These are phyloP conservation scores for Alloscopus bannaensis DNA, from an alignment of 2,888 invertebrate genomes.

Conservation along the genomic window DNA sequence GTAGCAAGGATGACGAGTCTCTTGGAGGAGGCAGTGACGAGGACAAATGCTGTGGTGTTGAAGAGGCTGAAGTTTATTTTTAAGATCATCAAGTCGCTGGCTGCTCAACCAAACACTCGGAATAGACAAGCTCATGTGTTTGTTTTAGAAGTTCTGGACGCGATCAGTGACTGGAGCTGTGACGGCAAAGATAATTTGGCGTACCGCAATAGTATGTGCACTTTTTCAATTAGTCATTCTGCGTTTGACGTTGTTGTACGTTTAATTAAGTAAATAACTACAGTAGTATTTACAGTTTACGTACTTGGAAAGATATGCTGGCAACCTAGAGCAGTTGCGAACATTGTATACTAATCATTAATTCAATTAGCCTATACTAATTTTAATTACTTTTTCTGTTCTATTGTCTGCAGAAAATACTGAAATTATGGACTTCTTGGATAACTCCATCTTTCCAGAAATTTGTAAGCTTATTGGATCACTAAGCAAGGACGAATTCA, in stretches of 20 bases:
- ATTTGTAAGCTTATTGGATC: slow-evolving; percentile 32
- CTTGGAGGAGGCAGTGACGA: background rate
- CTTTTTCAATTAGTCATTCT: no score
- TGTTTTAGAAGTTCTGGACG: slow-evolving; percentile 39
- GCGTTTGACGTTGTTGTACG: no score
- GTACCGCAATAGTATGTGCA: no score
- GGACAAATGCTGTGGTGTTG: slow-evolving; percentile 18
- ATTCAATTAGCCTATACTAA: no score
- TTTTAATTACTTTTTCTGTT: background rate
- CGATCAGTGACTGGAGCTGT: slow-evolving; percentile 45
- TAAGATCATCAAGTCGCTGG: slow-evolving; percentile 29
- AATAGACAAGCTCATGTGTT: slow-evolving; percentile 30
- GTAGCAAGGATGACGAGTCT: no score
- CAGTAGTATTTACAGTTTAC: no score
- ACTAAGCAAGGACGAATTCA: slow-evolving; percentile 33
- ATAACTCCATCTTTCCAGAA: slow-evolving; percentile 31
- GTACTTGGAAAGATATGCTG: no score
- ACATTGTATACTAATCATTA: no score
- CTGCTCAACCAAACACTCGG: slow-evolving; percentile 5
- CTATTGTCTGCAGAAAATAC: slow-evolving; percentile 10
- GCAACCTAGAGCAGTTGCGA: no score
- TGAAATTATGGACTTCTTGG: slow-evolving; percentile 29
- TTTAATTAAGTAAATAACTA: no score
- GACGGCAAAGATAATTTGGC: slow-evolving; percentile 8
- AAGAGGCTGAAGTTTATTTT: slow-evolving; percentile 44